Conservation (phyloP, 1,140 invertebrate species). For the Drosophila truncata region DNA sequence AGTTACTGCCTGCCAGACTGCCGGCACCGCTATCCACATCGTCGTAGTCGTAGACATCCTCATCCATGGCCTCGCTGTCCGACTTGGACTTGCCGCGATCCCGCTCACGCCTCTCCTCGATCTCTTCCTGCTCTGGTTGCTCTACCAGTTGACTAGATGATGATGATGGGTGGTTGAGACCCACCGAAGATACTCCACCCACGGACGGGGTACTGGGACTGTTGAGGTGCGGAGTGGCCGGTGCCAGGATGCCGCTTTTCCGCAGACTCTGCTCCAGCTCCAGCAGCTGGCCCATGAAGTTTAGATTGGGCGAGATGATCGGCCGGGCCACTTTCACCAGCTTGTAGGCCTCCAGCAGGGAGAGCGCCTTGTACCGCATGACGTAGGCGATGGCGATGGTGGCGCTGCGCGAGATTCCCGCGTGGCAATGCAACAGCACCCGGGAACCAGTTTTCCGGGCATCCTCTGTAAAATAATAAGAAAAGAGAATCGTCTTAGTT, state of each 20-base stretch:
- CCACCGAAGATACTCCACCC: constrained; percentile 16
- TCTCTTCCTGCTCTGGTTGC: constrained; percentile 55
- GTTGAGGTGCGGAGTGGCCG: constrained; percentile 44
- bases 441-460: constrained; percentile 91
- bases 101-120: constrained; percentile 33
- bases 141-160: constrained; percentile 71
- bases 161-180: constrained; percentile 26
- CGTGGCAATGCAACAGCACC: constrained; percentile 97
- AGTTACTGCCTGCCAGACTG: constrained; percentile 74
- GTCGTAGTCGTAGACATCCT: constrained; percentile 73
- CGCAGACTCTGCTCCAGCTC: constrained; percentile 92
- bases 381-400: constrained; percentile 98
- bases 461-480: constrained; percentile 91
- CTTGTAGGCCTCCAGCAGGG: constrained; percentile 96
- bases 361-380: constrained; percentile 94
- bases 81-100: constrained; percentile 64
- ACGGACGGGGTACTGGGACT: constrained; percentile 27
- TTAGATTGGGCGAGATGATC: constrained; percentile 98
- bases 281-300: constrained; percentile 98
- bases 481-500: constrained; percentile 46
- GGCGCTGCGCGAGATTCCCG: constrained; percentile 96
- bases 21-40: constrained; percentile 72
- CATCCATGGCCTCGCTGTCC: constrained; percentile 76
- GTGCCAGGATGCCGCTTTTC: constrained; percentile 85
- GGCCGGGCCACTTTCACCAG: constrained; percentile 93